These are phyloP conservation scores for Entelurus aequoreus DNA, from an alignment of 2,113 vertebrate genomes.

Conservation along the genomic window DNA sequence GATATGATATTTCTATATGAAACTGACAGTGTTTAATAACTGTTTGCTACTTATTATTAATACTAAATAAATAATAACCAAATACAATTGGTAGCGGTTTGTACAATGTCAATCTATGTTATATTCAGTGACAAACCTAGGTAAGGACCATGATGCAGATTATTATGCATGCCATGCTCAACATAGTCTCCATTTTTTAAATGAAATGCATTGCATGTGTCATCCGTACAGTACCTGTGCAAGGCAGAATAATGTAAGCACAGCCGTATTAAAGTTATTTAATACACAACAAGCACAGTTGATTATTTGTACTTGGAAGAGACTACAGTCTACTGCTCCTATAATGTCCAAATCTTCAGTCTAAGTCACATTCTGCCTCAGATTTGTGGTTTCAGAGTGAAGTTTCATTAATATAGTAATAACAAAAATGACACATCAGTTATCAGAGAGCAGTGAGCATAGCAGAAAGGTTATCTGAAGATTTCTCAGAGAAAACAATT, in stretches of 20 bases:
- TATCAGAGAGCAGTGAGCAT: background rate
- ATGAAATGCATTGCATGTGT: background rate
- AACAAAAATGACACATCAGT: background rate
- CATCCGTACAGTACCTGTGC: background rate
- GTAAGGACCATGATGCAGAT: too few relatives aligned
- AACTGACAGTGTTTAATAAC: too few relatives aligned
- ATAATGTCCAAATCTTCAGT: background rate
- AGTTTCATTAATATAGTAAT: slow-evolving; percentile 6
- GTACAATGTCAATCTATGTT: background rate
- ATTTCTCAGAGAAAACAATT: background rate
- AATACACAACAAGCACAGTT: background rate
- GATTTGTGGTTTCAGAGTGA: background rate
- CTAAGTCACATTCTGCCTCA: too few relatives aligned
- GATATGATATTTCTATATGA: too few relatives aligned
- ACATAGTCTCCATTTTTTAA: background rate
- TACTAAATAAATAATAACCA: background rate
- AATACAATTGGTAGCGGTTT: background rate
- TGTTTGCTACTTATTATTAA: too few relatives aligned
- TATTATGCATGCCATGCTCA: background rate
- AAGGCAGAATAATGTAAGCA: background rate
- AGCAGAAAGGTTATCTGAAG: background rate
- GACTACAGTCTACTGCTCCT: background rate
- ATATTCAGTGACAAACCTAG: background rate
- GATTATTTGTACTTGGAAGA: background rate
- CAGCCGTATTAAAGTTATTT: background rate